Conservation (phyloP, 2,888 invertebrate genomes). For the Ashinkailepas kermadecensis region DNA sequence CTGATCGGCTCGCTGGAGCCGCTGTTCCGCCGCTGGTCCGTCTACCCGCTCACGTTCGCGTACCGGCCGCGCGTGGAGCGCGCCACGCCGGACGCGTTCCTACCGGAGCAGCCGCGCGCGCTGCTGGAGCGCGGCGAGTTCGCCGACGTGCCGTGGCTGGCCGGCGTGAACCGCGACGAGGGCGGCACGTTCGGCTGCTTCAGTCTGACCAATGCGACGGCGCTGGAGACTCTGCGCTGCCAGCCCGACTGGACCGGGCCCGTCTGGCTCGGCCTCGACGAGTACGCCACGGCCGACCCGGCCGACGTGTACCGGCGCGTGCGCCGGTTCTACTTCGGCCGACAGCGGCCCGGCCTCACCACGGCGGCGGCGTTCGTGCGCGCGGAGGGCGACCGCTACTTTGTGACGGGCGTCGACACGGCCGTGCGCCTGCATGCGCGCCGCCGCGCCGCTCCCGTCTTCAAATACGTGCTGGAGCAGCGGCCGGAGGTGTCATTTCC, state of each 20-base stretch:
- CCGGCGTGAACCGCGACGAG: conserved; percentile 13
- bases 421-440: conserved; percentile 16
- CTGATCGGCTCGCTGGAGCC: conserved; percentile 79
- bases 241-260: conserved; percentile 9
- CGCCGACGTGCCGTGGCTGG: conserved; percentile 20
- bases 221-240: conserved; percentile 14
- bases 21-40: conserved; percentile 1
- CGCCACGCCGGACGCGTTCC: conserved; percentile 15
- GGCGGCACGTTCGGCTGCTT: conserved; percentile 21
- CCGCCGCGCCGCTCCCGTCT: conserved; percentile 12
- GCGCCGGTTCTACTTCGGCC: background rate
- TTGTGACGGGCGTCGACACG: conserved; percentile 6
- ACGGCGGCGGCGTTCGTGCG: background rate
- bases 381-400: conserved; percentile 20
- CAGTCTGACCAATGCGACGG: conserved; percentile 4
- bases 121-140: conserved; percentile 4
- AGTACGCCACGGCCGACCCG: background rate
- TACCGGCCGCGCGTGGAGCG: conserved; percentile 19
- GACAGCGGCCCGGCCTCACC: conserved; percentile 4
- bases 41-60: conserved; percentile 10
- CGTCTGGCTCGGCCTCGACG: conserved; percentile 12
- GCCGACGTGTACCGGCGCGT: background rate
- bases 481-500: background rate
- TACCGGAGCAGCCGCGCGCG: conserved; percentile 20
- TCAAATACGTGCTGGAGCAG: conserved; percentile 23